Conservation (phyloP, 2,888 invertebrate genomes). For the Toxonevra muliebris region DNA sequence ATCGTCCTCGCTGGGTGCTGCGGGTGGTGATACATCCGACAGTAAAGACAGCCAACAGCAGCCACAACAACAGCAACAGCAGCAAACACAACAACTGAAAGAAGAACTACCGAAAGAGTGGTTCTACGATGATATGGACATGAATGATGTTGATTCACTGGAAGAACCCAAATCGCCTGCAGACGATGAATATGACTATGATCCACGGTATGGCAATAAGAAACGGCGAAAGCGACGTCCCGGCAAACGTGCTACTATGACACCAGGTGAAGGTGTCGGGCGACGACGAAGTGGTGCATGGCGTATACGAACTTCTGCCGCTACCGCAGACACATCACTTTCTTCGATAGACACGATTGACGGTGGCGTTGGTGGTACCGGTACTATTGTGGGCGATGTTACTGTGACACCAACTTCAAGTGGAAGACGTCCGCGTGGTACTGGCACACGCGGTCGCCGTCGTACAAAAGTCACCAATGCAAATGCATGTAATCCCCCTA, state of each 20-base stretch:
- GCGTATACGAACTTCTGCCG: conserved; percentile 39
- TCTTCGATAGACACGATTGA: conserved; percentile 37
- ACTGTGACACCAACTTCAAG: conserved; percentile 46
- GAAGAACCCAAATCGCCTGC: conserved; percentile 92
- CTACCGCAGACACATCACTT: conserved; percentile 32
- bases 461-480: conserved; percentile 45
- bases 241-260: conserved; percentile 53
- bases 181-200: conserved; percentile 93
- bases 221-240: conserved; percentile 64
- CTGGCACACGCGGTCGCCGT: conserved; percentile 55
- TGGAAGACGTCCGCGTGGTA: conserved; percentile 53
- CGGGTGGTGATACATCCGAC: conserved; percentile 68
- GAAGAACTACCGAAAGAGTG: conserved; percentile 85
- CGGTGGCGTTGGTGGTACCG: conserved; percentile 40
- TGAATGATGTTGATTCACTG: conserved; percentile 89
- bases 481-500: conserved; percentile 53
- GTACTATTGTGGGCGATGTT: conserved; percentile 42
- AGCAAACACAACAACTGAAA: conserved; percentile 71
- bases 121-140: conserved; percentile 90
- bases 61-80: conserved; percentile 74
- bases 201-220: conserved; percentile 67
- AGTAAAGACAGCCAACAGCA: conserved; percentile 81
- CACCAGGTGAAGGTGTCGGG: conserved; percentile 45
- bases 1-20: conserved; percentile 63
- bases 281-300: conserved; percentile 19